These are phyloP conservation scores for Actenoides lindsayi DNA, from an alignment of 2,113 vertebrate genomes.

Conservation along the genomic window DNA sequence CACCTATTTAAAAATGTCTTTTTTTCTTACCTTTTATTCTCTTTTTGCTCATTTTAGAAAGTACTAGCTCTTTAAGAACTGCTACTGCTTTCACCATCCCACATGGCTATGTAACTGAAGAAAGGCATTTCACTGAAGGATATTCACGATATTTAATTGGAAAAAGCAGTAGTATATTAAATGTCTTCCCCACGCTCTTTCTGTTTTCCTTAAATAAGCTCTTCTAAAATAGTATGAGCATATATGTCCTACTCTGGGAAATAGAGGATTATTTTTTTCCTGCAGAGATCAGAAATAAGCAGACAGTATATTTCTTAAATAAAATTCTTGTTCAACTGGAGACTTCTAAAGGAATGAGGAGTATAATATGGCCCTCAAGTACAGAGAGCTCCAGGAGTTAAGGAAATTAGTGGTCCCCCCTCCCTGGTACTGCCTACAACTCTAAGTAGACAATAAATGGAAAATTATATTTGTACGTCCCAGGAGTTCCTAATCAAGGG, in stretches of 20 bases:
- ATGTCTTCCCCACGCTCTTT: background rate
- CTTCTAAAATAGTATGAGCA: background rate
- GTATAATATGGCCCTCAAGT: background rate
- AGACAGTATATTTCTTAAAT: background rate
- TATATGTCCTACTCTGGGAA: background rate
- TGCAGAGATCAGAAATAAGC: background rate
- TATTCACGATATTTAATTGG: background rate
- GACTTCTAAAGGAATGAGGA: background rate
- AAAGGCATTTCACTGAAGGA: background rate
- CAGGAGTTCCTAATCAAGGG: background rate
- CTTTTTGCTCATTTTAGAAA: background rate
- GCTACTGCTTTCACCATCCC: background rate
- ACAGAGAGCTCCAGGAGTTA: background rate
- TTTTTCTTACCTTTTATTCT: background rate
- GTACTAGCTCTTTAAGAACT: background rate
- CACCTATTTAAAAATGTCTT: background rate
- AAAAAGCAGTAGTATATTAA: background rate
- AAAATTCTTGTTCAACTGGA: background rate
- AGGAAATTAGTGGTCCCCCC: background rate
- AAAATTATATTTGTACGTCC: background rate
- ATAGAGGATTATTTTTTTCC: background rate
- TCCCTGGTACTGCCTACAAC: background rate
- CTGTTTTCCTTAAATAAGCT: background rate
- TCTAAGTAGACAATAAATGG: background rate
- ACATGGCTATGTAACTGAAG: background rate